Conservation (phyloP, 2,113 vertebrate species). For the Climacteris rufus region DNA sequence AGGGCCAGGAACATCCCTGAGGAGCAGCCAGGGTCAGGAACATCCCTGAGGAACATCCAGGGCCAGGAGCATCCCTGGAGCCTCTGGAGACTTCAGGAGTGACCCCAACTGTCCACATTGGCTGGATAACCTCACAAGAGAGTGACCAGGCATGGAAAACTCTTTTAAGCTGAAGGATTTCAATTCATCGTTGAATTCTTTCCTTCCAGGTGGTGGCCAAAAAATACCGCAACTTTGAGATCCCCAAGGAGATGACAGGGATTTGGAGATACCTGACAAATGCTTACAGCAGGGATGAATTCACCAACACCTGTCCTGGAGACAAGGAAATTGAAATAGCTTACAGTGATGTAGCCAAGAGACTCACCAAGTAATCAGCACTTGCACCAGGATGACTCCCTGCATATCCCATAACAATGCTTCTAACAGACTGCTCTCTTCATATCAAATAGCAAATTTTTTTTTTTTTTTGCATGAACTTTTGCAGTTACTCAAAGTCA, state of each 20-base stretch:
- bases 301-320: constrained; percentile 97
- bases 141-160: not conserved
- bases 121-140: not conserved
- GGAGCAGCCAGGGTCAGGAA: not conserved
- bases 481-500: constrained; percentile 67
- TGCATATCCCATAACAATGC: constrained; percentile 60
- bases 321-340: constrained; percentile 97
- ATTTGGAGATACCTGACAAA: constrained; percentile 95
- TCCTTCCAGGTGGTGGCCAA: constrained; percentile 91
- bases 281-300: constrained; percentile 92
- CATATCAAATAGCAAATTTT: constrained; percentile 66
- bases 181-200: not conserved
- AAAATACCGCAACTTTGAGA: constrained; percentile 94
- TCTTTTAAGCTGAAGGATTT: not conserved
- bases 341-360: constrained; percentile 95
- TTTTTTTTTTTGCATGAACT: constrained; percentile 71
- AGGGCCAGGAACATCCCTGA: not conserved
- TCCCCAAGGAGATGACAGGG: constrained; percentile 90
- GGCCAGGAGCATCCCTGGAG: no score
- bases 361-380: constrained; percentile 88
- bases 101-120: not conserved
- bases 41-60: not conserved
- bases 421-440: constrained; percentile 75
- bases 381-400: not conserved
- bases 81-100: not conserved